Percentiles rank a stretch among this genome's conserved stretches.
phyloP scores from a whole-genome alignment of 2,888 invertebrate species.

The Cephus runcator region DNA sequence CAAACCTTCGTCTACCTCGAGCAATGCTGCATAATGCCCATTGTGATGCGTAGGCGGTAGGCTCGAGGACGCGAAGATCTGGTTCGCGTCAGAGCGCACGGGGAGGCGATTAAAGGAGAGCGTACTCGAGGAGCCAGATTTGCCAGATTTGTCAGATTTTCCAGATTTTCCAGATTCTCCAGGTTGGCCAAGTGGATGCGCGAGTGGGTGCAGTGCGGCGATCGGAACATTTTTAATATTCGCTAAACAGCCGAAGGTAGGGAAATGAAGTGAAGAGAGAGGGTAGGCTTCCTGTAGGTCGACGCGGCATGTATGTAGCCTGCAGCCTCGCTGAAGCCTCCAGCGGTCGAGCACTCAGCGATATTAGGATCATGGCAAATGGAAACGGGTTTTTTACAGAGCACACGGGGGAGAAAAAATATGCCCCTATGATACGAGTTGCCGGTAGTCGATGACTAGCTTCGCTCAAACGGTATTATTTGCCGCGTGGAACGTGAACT shows the following conservation, averaged over 20 bases:
- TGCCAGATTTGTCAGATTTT: too few relatives aligned
- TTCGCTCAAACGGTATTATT: neutral
- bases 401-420: constrained; percentile 5
- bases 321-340: neutral
- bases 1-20: constrained; percentile 11
- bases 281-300: neutral
- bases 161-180: too few relatives aligned
- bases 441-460: neutral
- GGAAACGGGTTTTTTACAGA: constrained; percentile 2
- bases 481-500: neutral
- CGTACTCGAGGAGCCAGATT: too few relatives aligned
- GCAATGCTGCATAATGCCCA: constrained; percentile 41
- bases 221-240: constrained; percentile 21
- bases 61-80: too few relatives aligned
- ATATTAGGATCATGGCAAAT: constrained; percentile 42
- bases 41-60: constrained; percentile 40
- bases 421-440: too few relatives aligned
- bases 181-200: too few relatives aligned
- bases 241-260: constrained; percentile 20
- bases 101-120: too few relatives aligned
- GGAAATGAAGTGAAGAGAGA: neutral
- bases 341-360: constrained; percentile 47
- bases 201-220: neutral
- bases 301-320: neutral
- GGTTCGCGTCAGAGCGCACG: too few relatives aligned